Evolutionary conservation across 2,113 vertebrate genomes (phyloP).

Genomic region (Strix uralensis): DNA sequence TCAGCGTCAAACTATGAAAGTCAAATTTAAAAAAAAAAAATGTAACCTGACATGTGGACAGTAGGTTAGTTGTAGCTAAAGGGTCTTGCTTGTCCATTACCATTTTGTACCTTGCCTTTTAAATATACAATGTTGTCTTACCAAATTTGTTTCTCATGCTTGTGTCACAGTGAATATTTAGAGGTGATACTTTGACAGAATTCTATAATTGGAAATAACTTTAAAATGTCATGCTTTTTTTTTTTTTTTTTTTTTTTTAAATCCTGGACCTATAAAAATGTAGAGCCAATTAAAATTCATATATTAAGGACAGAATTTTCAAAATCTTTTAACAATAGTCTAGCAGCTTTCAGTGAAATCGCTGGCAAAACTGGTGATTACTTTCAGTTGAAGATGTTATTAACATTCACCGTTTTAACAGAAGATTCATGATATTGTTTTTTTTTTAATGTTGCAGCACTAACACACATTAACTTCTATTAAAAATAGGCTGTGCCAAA

Average conservation of each 20-base stretch:
- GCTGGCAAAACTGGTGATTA: accelerated
- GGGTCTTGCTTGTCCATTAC: not conserved
- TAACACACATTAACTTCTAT: not conserved
- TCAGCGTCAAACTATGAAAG: constrained; percentile 25
- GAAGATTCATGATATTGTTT: not conserved
- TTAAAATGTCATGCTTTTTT: not conserved
- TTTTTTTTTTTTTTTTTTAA: not conserved
- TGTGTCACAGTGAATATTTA: not conserved
- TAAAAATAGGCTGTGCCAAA: not conserved
- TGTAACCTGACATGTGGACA: constrained; percentile 7
- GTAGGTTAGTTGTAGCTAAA: constrained; percentile 3
- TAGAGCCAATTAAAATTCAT: not conserved
- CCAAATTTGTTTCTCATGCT: not conserved
- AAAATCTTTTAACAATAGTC: not conserved
- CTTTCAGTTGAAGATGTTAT: not conserved
- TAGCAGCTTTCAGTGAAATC: not conserved
- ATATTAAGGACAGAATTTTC: not conserved
- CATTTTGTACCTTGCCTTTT: constrained; percentile 35
- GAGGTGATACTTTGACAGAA: not conserved
- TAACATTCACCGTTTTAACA: not conserved
- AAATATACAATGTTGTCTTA: not conserved
- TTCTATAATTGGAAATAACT: not conserved
- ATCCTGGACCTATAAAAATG: not conserved
- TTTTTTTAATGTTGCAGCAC: not conserved
- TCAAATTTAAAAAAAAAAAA: not conserved